A percentile compares a stretch with the other conserved stretches of the same genome.
Conservation (phyloP, 2,888 invertebrate genomes). For the Ormyrus pomaceus region DNA sequence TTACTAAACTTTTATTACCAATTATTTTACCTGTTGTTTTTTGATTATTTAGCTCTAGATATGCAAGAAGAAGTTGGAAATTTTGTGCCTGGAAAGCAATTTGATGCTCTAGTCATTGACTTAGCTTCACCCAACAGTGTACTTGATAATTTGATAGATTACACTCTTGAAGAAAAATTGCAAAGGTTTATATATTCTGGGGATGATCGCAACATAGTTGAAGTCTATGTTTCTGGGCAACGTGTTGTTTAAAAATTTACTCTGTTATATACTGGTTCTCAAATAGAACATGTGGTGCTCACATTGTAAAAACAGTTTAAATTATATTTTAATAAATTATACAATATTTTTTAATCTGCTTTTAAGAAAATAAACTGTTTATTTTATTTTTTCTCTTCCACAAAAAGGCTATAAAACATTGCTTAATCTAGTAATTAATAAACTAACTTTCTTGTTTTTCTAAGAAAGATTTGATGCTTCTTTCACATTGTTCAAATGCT, state of each 20-base stretch:
- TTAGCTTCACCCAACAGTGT: slow-evolving; percentile 77
- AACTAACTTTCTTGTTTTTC: slow-evolving; percentile 64
- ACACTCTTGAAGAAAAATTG: slow-evolving; percentile 79
- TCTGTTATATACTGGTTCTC: not conserved
- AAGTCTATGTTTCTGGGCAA: slow-evolving; percentile 86
- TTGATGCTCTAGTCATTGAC: slow-evolving; percentile 90
- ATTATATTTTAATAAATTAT: not conserved
- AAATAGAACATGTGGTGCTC: slow-evolving; percentile 14
- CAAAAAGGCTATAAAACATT: too few species aligned
- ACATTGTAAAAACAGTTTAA: not conserved
- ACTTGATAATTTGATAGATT: slow-evolving; percentile 77
- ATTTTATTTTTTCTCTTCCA: too few species aligned
- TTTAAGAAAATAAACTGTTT: not conserved
- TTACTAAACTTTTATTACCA: slow-evolving; percentile 11
- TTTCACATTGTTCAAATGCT: slow-evolving; percentile 85
- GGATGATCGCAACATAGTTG: slow-evolving; percentile 88
- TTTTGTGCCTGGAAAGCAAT: slow-evolving; percentile 88
- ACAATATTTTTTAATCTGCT: not conserved
- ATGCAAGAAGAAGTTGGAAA: slow-evolving; percentile 87
- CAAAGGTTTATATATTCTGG: slow-evolving; percentile 88
- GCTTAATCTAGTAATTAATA: not conserved
- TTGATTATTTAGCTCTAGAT: slow-evolving; percentile 80
- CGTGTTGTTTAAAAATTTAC: slow-evolving; percentile 74
- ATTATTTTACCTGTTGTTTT: slow-evolving; percentile 58
- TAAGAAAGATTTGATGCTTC: slow-evolving; percentile 83